phyloP scores from a whole-genome alignment of 2,797 vertebrate genomes.

The Notoglanidium macrostoma region DNA sequence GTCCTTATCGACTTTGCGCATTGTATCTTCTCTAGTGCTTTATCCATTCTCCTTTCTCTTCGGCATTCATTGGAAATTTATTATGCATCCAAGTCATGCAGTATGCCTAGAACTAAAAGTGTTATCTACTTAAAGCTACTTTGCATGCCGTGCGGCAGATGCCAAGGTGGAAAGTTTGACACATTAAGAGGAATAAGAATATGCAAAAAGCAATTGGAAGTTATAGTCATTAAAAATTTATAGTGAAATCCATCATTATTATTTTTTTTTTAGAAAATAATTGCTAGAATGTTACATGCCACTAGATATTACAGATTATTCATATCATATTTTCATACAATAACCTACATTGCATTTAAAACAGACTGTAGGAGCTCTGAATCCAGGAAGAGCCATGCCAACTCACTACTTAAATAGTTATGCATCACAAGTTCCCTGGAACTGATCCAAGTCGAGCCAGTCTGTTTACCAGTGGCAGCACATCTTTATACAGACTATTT shows the following conservation, averaged over 20 bases:
- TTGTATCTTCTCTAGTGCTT: slow-evolving; percentile 35
- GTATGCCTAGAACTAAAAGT: slow-evolving; percentile 32
- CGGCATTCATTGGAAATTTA: slow-evolving; percentile 47
- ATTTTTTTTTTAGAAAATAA: background rate
- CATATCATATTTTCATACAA: background rate
- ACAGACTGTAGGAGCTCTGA: background rate
- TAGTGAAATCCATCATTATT: background rate
- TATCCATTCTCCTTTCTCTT: slow-evolving; percentile 36
- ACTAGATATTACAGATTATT: background rate
- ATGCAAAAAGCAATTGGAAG: background rate
- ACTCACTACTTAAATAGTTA: slow-evolving; percentile 24
- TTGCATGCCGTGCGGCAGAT: background rate
- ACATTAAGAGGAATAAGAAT: background rate
- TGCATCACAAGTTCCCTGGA: slow-evolving; percentile 18
- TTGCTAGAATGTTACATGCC: background rate
- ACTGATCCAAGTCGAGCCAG: background rate
- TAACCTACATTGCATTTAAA: slow-evolving; percentile 4
- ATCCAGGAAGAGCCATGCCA: background rate
- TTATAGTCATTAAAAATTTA: background rate
- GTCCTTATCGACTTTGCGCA: slow-evolving; percentile 50
- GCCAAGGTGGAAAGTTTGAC: slow-evolving; percentile 1
- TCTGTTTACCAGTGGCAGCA: background rate
- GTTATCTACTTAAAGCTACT: slow-evolving; percentile 24
- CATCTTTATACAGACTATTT: slow-evolving; percentile 16
- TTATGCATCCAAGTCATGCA: slow-evolving; percentile 32